Percentiles rank a stretch among this genome's conserved stretches.
phyloP scores from a whole-genome alignment of 2,888 invertebrate species.

The Penaeus monodon region DNA sequence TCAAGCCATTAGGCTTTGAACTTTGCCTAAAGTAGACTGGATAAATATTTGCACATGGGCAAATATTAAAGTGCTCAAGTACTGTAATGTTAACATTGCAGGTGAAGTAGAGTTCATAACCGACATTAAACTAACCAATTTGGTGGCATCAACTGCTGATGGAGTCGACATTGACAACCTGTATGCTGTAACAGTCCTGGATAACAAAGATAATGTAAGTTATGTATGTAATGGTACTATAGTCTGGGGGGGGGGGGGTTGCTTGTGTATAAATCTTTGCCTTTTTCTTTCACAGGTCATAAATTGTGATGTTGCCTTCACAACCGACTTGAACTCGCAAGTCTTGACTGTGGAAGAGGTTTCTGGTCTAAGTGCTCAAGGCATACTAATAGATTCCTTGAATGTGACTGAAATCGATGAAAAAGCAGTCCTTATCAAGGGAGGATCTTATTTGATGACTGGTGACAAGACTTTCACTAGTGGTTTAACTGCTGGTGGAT shows the following conservation, averaged over 20 bases:
- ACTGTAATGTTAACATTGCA: too few species aligned
- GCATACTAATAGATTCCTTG: conserved; percentile 6
- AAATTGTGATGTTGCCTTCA: conserved; percentile 6
- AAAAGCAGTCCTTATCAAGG: neutral
- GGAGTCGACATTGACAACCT: conserved; percentile 19
- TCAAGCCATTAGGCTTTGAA: too few species aligned
- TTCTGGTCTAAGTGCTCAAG: neutral
- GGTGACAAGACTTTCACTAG: conserved; percentile 29
- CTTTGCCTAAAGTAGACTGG: too few species aligned
- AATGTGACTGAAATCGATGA: neutral
- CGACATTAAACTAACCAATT: neutral
- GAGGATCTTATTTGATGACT: neutral
- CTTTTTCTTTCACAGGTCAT: neutral
- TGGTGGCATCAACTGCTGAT: conserved; percentile 4
- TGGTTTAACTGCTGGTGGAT: neutral
- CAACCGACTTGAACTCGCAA: neutral
- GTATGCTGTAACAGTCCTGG: neutral
- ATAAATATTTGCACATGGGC: too few species aligned
- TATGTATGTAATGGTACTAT: too few species aligned
- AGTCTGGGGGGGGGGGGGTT: too few species aligned
- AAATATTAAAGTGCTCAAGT: too few species aligned
- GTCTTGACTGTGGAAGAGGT: neutral
- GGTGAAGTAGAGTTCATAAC: conserved; percentile 27
- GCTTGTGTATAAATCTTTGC: too few species aligned
- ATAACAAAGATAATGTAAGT: conserved; percentile 21